These are phyloP conservation scores for Yasuhikotakia modesta DNA, from an alignment of 2,797 vertebrate genomes.

Conservation along the genomic window DNA sequence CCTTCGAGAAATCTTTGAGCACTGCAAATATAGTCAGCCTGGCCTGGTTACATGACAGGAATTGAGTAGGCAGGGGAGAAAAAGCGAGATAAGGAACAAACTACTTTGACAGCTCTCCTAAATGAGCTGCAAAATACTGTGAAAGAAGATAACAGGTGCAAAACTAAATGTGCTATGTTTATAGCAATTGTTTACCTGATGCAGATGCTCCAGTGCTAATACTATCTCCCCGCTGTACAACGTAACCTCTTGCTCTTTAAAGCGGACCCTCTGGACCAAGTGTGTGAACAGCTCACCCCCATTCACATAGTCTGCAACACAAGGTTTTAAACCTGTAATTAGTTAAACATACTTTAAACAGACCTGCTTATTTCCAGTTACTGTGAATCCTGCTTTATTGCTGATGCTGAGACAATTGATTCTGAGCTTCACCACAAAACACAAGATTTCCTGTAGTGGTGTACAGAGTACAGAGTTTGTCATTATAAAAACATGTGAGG, in stretches of 20 bases:
- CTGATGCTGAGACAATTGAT: background rate
- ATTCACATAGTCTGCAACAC: slow-evolving; percentile 90
- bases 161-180: slow-evolving; percentile 22
- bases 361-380: slow-evolving; percentile 21
- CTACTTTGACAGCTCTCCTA: slow-evolving; percentile 19
- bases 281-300: slow-evolving; percentile 98
- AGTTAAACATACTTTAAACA: too few species aligned
- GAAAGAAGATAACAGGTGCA: slow-evolving; percentile 17
- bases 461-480: background rate
- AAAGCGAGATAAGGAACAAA: slow-evolving; percentile 31
- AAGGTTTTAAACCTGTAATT: slow-evolving; percentile 38
- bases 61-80: slow-evolving; percentile 38
- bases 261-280: slow-evolving; percentile 94
- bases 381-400: slow-evolving; percentile 13
- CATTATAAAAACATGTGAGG: slow-evolving; percentile 1
- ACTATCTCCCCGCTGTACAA: slow-evolving; percentile 97
- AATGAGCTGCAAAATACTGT: slow-evolving; percentile 12
- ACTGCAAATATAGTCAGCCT: slow-evolving; percentile 35
- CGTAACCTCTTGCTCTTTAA: slow-evolving; percentile 92
- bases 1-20: slow-evolving; percentile 40
- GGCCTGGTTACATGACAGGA: slow-evolving; percentile 47
- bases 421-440: slow-evolving; percentile 23
- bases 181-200: slow-evolving; percentile 82
- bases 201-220: slow-evolving; percentile 92
- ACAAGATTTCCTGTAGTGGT: slow-evolving; percentile 20